Evolutionary conservation across 2,888 invertebrate genomes (phyloP), one percentile per base, ranked within the genome.

Genomic region (Tuta absoluta): DNA sequence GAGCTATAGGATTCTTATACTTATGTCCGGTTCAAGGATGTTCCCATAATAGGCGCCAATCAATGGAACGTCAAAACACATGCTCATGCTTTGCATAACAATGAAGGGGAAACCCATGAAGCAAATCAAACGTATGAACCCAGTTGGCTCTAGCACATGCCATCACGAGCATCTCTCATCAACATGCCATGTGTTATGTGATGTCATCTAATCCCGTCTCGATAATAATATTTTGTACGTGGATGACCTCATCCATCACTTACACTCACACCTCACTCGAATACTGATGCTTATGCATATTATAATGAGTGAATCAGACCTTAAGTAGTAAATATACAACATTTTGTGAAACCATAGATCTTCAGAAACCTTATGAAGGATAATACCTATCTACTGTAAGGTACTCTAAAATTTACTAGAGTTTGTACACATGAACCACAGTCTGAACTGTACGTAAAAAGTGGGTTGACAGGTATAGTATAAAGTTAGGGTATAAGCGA

Each of bases 51-150:
- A 51, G 23, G 51, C 51, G 21, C 19, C 12, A 21, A 51, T 17
- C 51, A 51, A 21, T 21, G 17, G 19, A 21, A 11, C 51, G 11
- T 19, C 19, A 19, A 19, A 51, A 23, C 8, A 23, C 11, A 8
- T 19, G n/a, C 17, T 17, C 19, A 21, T 19, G 21, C 21, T 33
- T 33, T 10, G 33, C 33, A 33, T 33, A 10, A 4, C 1, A 33
- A 10, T 51, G 21, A 14, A 2, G 48, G 17, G 11, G 79, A 87
- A 86, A 85, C 84, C 72, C 84, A 87, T 85, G 74, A 82, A 53
- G 67, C 71, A 68, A 69, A 75, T 70, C 28, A 28, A 28, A 28
- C 10, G 8, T 10, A 33, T 33, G 33, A 7, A 10, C 14, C 56
- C 28, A 24, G 28, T 28, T 28, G 17, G 56, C n/a, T n/a, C 56